Base-by-base conservation (phyloP, 2,113 vertebrate species). In the Lophius piscatorius region DNA sequence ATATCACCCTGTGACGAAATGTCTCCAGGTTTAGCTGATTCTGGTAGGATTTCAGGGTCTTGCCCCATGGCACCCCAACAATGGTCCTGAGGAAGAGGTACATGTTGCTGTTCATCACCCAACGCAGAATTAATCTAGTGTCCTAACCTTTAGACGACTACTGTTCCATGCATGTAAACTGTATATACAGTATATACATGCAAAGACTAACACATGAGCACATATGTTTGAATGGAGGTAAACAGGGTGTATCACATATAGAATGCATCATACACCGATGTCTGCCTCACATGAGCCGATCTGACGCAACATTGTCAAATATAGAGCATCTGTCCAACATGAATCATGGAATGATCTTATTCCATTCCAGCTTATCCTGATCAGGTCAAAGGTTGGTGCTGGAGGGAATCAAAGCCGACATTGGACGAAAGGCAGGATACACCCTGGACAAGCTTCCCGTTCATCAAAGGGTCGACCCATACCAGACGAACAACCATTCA, bases 21-120 rank as follows among this genome's bases (percentile, higher is more conserved):
- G 13, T 41, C 16, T 54, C 18, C 20, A 28, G 40, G 16, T 39
- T 72, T 47, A 58, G 42, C 26, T 47, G 11, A 21, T 56, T 14
- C 17, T 22, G 17, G 33, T 24, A 45, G 0, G 0, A 18, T 61
- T 55, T 57, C 17, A 35, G 12, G 28, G 16, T 20, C n/a, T 52
- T 42, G 13, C 42, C 48, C 60, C 63, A 63, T 23, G n/a, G 51
- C 22, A 64, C 18, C 12, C 39, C 18, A 34, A 29, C 40, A 34
- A 16, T 9, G 8, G 13, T 11, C 26, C 46, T 31, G 11, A 50
- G 11, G 21, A 13, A 45, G 18, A 23, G 13, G 16, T 2, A 17
- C 14, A 38, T 56, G 14, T 14, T 36, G 48, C 26, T 41, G 24
- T 23, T 42, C 24, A 42, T 9, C 34, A 40, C 26, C 22, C 21